phyloP scores from a whole-genome alignment of 2,113 vertebrate species.

The Catharus bicknelli region DNA sequence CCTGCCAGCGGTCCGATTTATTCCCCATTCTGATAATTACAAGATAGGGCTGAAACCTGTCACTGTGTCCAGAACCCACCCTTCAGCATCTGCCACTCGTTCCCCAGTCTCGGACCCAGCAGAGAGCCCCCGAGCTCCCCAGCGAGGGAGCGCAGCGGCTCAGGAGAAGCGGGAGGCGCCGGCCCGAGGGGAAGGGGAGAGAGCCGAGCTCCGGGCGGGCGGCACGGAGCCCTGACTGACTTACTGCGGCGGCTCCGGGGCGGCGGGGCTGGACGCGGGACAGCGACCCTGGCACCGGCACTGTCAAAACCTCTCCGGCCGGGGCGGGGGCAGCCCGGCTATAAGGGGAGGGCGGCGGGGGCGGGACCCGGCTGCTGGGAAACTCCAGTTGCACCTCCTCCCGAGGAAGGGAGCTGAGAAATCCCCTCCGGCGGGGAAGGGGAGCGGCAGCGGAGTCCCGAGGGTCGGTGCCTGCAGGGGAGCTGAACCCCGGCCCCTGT shows the following conservation, averaged over 20 bases:
- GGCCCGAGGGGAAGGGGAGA: background rate
- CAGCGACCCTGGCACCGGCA: background rate
- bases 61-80: background rate
- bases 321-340: background rate
- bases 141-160: background rate
- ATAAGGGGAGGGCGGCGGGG: constrained; percentile 18
- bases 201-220: background rate
- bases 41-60: background rate
- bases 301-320: accelerated
- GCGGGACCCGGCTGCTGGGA: background rate
- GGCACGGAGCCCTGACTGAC: background rate
- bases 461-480: no score
- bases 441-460: accelerated
- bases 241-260: constrained; percentile 11
- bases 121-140: background rate
- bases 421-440: background rate
- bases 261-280: background rate
- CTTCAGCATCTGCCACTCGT: background rate
- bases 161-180: background rate
- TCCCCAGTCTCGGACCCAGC: background rate
- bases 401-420: background rate
- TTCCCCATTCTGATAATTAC: background rate
- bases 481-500: background rate
- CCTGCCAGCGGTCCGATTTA: background rate
- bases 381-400: background rate